Conservation (phyloP, 2,888 invertebrate genomes). For the Choreutis nemorana region DNA sequence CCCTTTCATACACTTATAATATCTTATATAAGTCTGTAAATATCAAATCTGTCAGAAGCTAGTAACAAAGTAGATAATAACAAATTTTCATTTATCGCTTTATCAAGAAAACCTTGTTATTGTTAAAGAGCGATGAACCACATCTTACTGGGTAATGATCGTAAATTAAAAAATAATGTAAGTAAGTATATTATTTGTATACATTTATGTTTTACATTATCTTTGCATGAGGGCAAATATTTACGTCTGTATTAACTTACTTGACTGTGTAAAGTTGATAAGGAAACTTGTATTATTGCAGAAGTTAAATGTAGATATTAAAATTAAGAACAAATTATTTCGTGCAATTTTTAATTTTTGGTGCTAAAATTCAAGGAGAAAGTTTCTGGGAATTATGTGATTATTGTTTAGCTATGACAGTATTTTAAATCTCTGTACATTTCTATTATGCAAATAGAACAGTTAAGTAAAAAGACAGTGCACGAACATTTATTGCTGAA, state of each 20-base stretch:
- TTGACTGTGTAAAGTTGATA: constrained; percentile 21
- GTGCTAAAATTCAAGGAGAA: constrained; percentile 4
- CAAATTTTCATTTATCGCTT: too few species aligned
- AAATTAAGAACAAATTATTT: not conserved
- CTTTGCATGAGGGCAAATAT: constrained; percentile 31
- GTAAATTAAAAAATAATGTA: too few species aligned
- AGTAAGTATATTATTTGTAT: too few species aligned
- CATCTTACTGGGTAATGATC: too few species aligned
- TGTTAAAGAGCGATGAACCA: constrained; percentile 8
- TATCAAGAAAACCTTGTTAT: too few species aligned
- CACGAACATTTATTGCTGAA: constrained; percentile 42
- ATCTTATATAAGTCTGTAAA: too few species aligned
- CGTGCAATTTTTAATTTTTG: constrained; percentile 3
- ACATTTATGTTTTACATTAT: constrained; percentile 25
- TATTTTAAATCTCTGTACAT: not conserved
- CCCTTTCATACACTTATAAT: too few species aligned
- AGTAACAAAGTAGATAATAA: too few species aligned
- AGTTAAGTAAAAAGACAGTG: constrained; percentile 38
- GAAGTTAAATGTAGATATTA: too few species aligned
- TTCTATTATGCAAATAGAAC: constrained; percentile 37
- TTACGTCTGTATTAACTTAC: constrained; percentile 23
- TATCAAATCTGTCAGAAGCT: too few species aligned
- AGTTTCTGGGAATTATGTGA: too few species aligned
- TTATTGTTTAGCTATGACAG: constrained; percentile 4
- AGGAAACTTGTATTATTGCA: constrained; percentile 24